Evolutionary conservation across 2,888 invertebrate species (phyloP), one percentile per base, ranked within the genome.

Genomic region (Caenorhabditis uteleia): DNA sequence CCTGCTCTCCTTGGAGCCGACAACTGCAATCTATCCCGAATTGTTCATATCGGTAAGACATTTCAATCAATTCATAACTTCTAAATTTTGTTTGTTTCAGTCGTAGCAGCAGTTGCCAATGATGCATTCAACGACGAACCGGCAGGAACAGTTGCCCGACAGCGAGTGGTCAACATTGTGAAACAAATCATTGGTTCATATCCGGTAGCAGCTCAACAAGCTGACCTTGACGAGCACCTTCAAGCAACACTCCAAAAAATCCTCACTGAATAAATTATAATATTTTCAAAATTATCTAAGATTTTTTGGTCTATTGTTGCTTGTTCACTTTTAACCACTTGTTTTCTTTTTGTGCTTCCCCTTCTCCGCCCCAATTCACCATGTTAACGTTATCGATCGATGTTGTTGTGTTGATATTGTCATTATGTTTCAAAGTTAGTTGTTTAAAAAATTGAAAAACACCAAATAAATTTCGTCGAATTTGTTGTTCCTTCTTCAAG

Each of bases 21-120:
- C 83, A 92, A 93, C 81, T 88, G 89, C 77, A 95, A 95, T 85
- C 88, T 97, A 81, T 93, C 93, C 61, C 89, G 89, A 69, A 89
- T 97, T 70, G 88, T 97, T 75, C 88, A 89, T 73, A 90, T 97
- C 36, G 53, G 70, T 68, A 49, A 56, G 64, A 62, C 56, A 23
- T 33, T 25, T 45, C 10, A 25, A 18, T 21, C 4, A 18, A 38
- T 21, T 48, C 27, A 7, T n/a, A 21, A 26, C 10, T 34, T 33
- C 14, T 5, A 18, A 43, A 25, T 12, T 20, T 12, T 38, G 12
- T n/a, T n/a, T 38, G 6, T 51, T 62, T 47, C 45, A 60, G 77
- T 70, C 45, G 92, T 93, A 0, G 92, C 95, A 85, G 92, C 93
- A 1, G 90, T 97, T 85, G 88, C 88, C 71, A 88, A 89, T 78